A percentile compares a stretch with the other conserved stretches of the same genome.
These are phyloP conservation scores for Chymomyza procnemis DNA, from an alignment of 2,888 invertebrate genomes.

Conservation along the genomic window DNA sequence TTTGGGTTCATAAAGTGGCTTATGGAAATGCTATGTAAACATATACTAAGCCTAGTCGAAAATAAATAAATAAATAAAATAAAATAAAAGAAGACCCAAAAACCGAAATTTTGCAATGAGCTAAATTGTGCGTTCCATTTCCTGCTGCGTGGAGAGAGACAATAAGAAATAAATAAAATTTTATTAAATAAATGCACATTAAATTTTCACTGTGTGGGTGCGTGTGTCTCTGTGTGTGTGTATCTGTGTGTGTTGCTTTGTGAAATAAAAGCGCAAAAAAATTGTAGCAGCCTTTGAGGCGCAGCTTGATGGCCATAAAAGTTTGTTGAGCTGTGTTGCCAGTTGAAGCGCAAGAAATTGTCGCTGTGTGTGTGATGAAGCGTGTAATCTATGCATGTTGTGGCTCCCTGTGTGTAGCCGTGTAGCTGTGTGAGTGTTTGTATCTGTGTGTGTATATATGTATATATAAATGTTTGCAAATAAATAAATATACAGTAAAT, in stretches of 20 bases:
- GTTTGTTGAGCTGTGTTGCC: neutral
- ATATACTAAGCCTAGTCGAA: conserved; percentile 24
- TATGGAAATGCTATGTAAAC: conserved; percentile 62
- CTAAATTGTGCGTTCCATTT: conserved; percentile 6
- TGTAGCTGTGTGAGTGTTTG: neutral
- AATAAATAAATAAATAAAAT: neutral
- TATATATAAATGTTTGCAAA: neutral
- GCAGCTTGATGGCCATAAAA: conserved; percentile 29
- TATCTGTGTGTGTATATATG: neutral
- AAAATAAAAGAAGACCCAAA: conserved; percentile 1
- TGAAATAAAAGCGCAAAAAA: conserved; percentile 17
- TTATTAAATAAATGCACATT: conserved; percentile 57
- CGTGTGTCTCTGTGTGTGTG: neutral
- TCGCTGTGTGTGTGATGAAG: conserved; percentile 7
- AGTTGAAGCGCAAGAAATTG: conserved; percentile 19
- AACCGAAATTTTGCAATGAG: neutral
- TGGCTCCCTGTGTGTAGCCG: neutral
- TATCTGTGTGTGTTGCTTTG: neutral
- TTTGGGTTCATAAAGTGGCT: conserved; percentile 35
- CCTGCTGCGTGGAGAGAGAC: conserved; percentile 30
- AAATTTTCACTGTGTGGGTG: conserved; percentile 5
- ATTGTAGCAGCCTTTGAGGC: conserved; percentile 34
- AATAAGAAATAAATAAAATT: conserved; percentile 64
- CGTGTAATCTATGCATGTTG: neutral
- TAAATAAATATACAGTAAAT: neutral